These are phyloP conservation scores for Megastigmus dorsalis DNA, from an alignment of 2,888 invertebrate genomes.

Conservation along the genomic window DNA sequence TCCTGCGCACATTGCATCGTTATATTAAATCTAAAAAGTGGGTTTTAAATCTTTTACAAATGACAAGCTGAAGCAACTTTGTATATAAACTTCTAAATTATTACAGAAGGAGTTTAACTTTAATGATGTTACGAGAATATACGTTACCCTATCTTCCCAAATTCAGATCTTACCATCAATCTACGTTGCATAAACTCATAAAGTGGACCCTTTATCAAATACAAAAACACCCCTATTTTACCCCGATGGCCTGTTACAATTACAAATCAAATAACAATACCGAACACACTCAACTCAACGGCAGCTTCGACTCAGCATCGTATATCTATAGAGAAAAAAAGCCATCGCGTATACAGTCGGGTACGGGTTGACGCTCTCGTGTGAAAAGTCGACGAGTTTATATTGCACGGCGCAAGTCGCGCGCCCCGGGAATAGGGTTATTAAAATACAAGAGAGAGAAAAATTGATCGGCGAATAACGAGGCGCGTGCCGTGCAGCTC, in stretches of 20 bases:
- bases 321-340: too few relatives aligned
- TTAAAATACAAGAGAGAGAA: constrained; percentile 67
- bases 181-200: too few relatives aligned
- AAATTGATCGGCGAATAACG: constrained; percentile 68
- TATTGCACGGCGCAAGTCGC: constrained; percentile 24
- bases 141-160: too few relatives aligned
- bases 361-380: constrained; percentile 1
- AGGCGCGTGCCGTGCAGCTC: constrained; percentile 71
- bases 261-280: constrained; percentile 28
- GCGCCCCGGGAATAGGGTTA: constrained; percentile 59
- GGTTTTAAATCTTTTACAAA: too few relatives aligned
- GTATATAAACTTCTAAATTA: too few relatives aligned
- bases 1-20: too few relatives aligned
- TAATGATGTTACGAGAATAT: too few relatives aligned
- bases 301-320: too few relatives aligned
- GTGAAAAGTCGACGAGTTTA: constrained; percentile 51
- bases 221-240: not conserved
- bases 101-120: too few relatives aligned
- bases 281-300: not conserved
- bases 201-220: not conserved
- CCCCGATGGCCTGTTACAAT: constrained; percentile 5
- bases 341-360: not conserved
- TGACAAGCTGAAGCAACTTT: too few relatives aligned
- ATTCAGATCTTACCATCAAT: too few relatives aligned
- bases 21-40: too few relatives aligned